Evolutionary conservation across 2,797 vertebrate species (phyloP).

Genomic region (Alcedo quadribrachys): DNA sequence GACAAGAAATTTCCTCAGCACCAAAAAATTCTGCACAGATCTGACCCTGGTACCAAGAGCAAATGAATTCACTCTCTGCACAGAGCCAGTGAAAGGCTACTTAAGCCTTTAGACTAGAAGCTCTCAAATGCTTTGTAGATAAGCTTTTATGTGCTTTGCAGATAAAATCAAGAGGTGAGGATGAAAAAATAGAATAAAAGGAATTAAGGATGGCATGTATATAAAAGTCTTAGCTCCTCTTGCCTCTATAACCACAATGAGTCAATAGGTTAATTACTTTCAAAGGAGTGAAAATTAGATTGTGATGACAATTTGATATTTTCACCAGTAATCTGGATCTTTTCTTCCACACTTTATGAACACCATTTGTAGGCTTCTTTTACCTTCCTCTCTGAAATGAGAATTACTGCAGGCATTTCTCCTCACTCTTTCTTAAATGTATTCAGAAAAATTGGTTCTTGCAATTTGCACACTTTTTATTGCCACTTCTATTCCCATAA

Average conservation of each 20-base stretch:
- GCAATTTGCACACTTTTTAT: conserved; percentile 11
- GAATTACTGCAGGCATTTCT: not conserved
- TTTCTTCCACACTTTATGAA: not conserved
- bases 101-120: not conserved
- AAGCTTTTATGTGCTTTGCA: not conserved
- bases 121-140: not conserved
- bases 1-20: not conserved
- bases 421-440: not conserved
- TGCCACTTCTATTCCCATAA: not conserved
- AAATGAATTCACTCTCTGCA: not conserved
- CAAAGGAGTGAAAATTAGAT: conserved; percentile 12
- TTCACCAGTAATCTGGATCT: not conserved
- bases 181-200: not conserved
- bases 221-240: not conserved
- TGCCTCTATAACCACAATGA: not conserved
- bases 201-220: not conserved
- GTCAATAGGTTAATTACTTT: conserved; percentile 22
- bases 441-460: not conserved
- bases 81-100: not conserved
- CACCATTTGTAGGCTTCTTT: not conserved
- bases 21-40: not conserved
- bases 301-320: not conserved
- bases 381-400: not conserved
- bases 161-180: not conserved
- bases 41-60: not conserved